A percentile compares a stretch with the other conserved stretches of the same genome.
phyloP scores from a whole-genome alignment of 1,140 invertebrate species.

The Drosophila seguyi region DNA sequence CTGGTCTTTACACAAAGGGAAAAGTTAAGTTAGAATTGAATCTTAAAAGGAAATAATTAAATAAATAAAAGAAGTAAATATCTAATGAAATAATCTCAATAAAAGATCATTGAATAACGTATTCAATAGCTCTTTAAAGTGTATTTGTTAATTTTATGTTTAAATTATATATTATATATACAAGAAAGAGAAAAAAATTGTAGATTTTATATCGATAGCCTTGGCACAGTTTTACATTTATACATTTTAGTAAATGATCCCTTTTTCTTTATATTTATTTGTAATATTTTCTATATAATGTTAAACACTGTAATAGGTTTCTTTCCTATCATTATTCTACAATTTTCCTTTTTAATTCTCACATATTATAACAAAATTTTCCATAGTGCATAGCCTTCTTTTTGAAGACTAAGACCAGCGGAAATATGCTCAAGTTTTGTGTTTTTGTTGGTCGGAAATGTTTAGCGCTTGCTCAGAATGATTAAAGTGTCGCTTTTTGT shows the following conservation, averaged over 20 bases:
- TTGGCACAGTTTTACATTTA: not conserved
- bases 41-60: not conserved
- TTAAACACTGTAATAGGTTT: not conserved
- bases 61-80: no score
- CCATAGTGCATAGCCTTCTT: slow-evolving; percentile 18
- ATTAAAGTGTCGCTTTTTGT: slow-evolving; percentile 65
- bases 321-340: not conserved
- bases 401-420: slow-evolving; percentile 24
- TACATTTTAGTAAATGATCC: not conserved
- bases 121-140: not conserved
- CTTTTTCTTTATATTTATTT: no score
- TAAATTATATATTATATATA: no score
- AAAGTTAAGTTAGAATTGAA: not conserved
- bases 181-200: not conserved
- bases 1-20: slow-evolving; percentile 4
- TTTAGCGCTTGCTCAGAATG: slow-evolving; percentile 68
- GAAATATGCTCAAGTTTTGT: slow-evolving; percentile 67
- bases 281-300: not conserved
- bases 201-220: not conserved
- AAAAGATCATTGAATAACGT: not conserved
- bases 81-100: no score
- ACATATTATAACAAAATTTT: not conserved
- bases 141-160: not conserved
- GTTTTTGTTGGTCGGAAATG: slow-evolving; percentile 70
- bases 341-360: not conserved